These are phyloP conservation scores for Chorisops tibialis DNA, from an alignment of 2,888 invertebrate genomes.

Conservation along the genomic window DNA sequence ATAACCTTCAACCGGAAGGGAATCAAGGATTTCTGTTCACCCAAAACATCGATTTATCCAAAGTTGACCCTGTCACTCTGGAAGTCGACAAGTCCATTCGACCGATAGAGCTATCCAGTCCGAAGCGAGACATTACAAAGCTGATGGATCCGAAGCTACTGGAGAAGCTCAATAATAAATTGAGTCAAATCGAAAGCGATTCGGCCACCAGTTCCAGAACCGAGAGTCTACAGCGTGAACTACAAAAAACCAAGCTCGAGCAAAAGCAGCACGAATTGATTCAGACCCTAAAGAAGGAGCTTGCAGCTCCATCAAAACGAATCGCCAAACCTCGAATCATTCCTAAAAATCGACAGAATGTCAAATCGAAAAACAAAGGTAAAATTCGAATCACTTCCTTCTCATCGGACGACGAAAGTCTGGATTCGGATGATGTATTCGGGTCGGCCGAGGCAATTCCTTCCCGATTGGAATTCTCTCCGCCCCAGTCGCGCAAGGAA, in stretches of 20 bases:
- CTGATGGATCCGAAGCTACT: slow-evolving; percentile 64
- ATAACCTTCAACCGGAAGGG: slow-evolving; percentile 52
- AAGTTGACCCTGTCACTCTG: slow-evolving; percentile 68
- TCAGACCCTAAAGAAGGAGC: slow-evolving; percentile 59
- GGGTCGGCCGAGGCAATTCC: slow-evolving; percentile 73
- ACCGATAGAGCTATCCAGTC: slow-evolving; percentile 62
- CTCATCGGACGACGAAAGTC: slow-evolving; percentile 72
- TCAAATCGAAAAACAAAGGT: slow-evolving; percentile 61
- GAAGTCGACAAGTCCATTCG: slow-evolving; percentile 64
- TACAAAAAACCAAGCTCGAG: slow-evolving; percentile 55
- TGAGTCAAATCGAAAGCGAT: slow-evolving; percentile 74
- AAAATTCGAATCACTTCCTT: slow-evolving; percentile 74
- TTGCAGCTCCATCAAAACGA: slow-evolving; percentile 59
- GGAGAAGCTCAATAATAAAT: slow-evolving; percentile 67
- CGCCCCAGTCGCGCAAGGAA: slow-evolving; percentile 72
- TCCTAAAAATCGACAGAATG: slow-evolving; percentile 58
- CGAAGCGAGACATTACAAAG: slow-evolving; percentile 68
- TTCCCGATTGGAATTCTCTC: slow-evolving; percentile 68
- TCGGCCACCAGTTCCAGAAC: slow-evolving; percentile 72
- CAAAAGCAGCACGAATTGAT: slow-evolving; percentile 57
- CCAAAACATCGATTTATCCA: slow-evolving; percentile 71
- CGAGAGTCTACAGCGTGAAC: slow-evolving; percentile 60
- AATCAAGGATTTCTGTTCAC: slow-evolving; percentile 66
- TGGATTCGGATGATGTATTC: slow-evolving; percentile 74
- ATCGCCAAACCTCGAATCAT: slow-evolving; percentile 62